Percentiles rank a stretch among this genome's conserved stretches.
These are phyloP conservation scores for Probosciger aterrimus DNA, from an alignment of 2,113 vertebrate genomes.

Conservation along the genomic window DNA sequence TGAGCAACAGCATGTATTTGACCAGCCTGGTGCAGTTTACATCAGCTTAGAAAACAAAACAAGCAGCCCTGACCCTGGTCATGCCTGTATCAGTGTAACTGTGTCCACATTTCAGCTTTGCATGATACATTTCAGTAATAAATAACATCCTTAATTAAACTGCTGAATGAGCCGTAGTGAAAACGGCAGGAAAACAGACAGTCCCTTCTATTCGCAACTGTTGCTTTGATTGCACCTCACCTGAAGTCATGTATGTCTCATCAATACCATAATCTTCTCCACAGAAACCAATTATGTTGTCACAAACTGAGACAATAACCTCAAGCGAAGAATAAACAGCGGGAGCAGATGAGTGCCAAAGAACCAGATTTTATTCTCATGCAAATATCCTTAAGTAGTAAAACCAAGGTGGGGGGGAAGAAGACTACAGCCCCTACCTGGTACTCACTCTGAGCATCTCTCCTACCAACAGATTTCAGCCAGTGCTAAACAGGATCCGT, in stretches of 20 bases:
- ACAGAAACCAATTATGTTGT: constrained; percentile 64
- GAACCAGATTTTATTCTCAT: constrained; percentile 55
- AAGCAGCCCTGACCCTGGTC: neutral
- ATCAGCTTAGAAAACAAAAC: neutral
- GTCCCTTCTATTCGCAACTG: constrained; percentile 4
- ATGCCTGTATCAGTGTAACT: neutral
- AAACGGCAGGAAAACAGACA: constrained; percentile 28
- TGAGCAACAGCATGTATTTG: neutral
- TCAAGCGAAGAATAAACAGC: constrained; percentile 60
- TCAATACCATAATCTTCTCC: constrained; percentile 66
- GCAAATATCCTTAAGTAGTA: constrained; percentile 52
- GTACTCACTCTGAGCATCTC: neutral
- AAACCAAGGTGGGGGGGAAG: constrained; percentile 10
- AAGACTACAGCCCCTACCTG: neutral
- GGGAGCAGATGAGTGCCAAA: constrained; percentile 56
- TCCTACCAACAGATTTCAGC: neutral
- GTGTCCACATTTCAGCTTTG: neutral
- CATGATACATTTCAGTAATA: neutral
- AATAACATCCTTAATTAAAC: constrained; percentile 37
- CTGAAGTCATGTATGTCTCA: constrained; percentile 52
- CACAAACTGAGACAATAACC: constrained; percentile 65
- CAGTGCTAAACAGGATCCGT: neutral
- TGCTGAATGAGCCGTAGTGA: constrained; percentile 3
- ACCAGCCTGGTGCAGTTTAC: neutral
- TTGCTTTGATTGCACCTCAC: constrained; percentile 49